Base-by-base conservation (phyloP, 2,113 vertebrate genomes). In the Pterophyllum scalare region DNA sequence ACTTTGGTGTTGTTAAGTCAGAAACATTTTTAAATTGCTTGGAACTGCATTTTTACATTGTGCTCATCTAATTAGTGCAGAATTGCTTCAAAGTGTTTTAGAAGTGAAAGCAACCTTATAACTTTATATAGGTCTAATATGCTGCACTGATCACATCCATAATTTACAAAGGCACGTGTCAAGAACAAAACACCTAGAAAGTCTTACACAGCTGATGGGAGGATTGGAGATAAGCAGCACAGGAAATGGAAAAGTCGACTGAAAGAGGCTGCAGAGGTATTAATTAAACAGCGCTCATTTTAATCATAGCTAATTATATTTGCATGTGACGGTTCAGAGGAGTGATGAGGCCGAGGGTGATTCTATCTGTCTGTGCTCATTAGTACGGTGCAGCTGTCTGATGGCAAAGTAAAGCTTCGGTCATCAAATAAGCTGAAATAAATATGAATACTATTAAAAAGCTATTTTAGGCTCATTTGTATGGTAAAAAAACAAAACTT, bases 221-320 rank as follows among this genome's bases (percentile, higher is more conserved):
- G 60, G 85, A 43, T 60, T 67, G 40, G 49, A 87, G 92, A 87
- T 85, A 92, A 88, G 88, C 54, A 49, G 38, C 11, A 56, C 65
- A 82, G 88, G 93, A 92, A 93, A 93, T 91, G 90, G 89, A 93
- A 89, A 88, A 88, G 88, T 83, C 65, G 65, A 20, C 84, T 91
- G 89, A 92, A 91, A 91, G 90, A 82, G 80, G 85, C 87, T 58
- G 64, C 12, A 10, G 64, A 28, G 86, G 91, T 89, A 90, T 89
- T 95, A 93, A 95, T 94, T 92, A 94, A 94, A 94, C 82, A 87
- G 86, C 91, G 62, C 58, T 88, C 87, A 79, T 91, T 94, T 94
- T 94, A 92, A 94, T 94, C 92, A 93, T n/a, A 87, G 90, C 90
- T 94, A 95, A 95, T 94, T 95, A 93, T 92, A 95, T 92, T 94